Base-by-base conservation (phyloP, 2,888 invertebrate species). In the Cheilosia variabilis region DNA sequence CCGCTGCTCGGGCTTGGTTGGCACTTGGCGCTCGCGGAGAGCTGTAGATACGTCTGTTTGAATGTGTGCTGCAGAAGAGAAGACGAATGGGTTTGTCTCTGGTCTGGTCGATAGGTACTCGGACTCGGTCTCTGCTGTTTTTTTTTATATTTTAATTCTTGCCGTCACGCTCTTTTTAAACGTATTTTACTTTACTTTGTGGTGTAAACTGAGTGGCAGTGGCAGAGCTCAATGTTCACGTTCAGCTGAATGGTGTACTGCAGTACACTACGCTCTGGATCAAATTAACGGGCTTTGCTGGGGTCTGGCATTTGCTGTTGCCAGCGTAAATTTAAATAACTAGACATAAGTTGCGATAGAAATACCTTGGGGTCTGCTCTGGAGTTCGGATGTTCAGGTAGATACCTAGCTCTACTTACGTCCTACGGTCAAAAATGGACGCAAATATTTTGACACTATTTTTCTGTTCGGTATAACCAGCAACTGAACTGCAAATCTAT, bases 181-280 rank as follows among this genome's bases (percentile, higher is more conserved):
- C 22, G 1, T 55, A 37, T 37, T 37, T 37, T 37, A 37, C 37
- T 63, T 37, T 47, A 22, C 41, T 50, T 60, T 4, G 45, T n/a
- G 15, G 31, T 37, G 13, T 60, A 43, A 50, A 60, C 27, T 72
- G 72, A 72, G 53, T 53, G 60, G 45, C 69, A 37, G 45, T 43
- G 45, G 60, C 41, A 52, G 50, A 22, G 58, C 47, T 24, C 37
- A 47, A 41, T 41, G 52, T 27, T 41, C 50, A 60, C 60, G 41
- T 52, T 60, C 19, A 52, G 52, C 17, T 52, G 41, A 62, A 52
- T 41, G n/a, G 50, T 50, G 57, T 58, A 13, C 22, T 15, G 2
- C 6, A 9, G n/a, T 17, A 43, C n/a, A 43, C 24, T 53, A 53
- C 19, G 27, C 43, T 6, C 43, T 66, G 43, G 6, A 50, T 19